Evolutionary conservation across 2,888 invertebrate genomes (phyloP).

Genomic region (Melieria picta): DNA sequence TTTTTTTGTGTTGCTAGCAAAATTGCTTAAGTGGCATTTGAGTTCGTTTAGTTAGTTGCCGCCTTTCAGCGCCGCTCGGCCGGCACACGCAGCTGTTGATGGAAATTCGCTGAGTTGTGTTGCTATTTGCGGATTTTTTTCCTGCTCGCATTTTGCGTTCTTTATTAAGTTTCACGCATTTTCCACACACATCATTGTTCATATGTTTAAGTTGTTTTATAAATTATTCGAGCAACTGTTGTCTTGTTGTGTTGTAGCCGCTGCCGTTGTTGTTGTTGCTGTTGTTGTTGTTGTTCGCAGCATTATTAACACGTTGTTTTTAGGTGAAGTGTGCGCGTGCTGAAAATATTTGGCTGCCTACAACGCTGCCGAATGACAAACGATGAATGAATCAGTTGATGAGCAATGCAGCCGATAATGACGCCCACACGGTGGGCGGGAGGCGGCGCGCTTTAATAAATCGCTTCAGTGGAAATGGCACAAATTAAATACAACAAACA

Average conservation of each 20-base stretch:
- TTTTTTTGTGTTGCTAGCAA: background rate
- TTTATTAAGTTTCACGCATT: conserved; percentile 2
- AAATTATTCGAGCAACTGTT: conserved; percentile 3
- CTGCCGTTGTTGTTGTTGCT: background rate
- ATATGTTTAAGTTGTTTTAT: background rate
- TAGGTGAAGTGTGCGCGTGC: background rate
- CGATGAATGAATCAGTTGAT: no score
- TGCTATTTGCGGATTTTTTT: background rate
- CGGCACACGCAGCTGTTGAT: background rate
- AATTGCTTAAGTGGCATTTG: conserved; percentile 25
- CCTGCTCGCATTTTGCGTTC: no score
- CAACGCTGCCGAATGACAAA: no score
- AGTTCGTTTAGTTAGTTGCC: background rate
- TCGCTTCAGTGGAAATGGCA: no score
- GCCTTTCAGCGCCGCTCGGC: background rate
- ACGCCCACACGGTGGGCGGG: no score
- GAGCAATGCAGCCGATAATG: no score
- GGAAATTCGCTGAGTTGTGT: background rate
- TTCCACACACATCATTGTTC: background rate
- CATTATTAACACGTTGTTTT: background rate
- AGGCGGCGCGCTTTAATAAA: no score
- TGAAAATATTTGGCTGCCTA: no score
- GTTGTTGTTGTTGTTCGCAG: background rate
- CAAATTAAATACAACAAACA: no score
- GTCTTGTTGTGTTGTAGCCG: background rate